Evolutionary conservation across 2,888 invertebrate species (phyloP), one percentile per base, ranked within the genome.

Genomic region (Epinotia brunnichana): DNA sequence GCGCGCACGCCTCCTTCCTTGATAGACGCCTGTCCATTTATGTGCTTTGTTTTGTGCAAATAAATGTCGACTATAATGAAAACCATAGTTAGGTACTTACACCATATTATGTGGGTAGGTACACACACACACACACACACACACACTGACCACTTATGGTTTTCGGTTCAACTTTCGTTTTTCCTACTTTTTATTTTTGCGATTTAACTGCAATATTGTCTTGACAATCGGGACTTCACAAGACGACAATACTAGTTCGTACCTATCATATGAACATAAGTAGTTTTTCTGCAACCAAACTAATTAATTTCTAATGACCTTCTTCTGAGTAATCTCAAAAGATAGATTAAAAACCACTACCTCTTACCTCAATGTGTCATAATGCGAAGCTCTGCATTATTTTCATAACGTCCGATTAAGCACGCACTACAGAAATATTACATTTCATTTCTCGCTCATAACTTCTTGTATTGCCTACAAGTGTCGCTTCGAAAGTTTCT

Each of bases 1-100:
- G 89, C 86, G 84, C 87, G 85, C 81, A 86, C 89, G 85, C 87
- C 89, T 89, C 87, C 87, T 87, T 88, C 87, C 86, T 89, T 88
- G 86, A 85, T 87, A 86, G 82, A 44, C 21, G 82, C 85, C 86
- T 85, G 85, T 87, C 82, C 83, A 82, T 81, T 80, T 84, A 83
- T 78, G 81, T 80, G 78, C 79, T 79, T 80, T 81, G 83, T 83
- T 81, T 77, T 79, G 78, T 81, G 78, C 19, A 24, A 53, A 41
- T 56, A 24, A 11, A 56, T 39, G 9, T 15, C n/a, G 48, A 48
- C 48, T 48, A 48, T 35, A 9, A 35, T 35, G 35, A 35, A 35
- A 35, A 35, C 35, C 9, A 35, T 35, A 29, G 29, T 7, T 29
- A 35, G 35, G 9, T 35, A 35, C 35, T n/a, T n/a, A n/a, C 9